phyloP scores from a whole-genome alignment of 1,140 invertebrate species.

The Tetramorium alpestre region DNA sequence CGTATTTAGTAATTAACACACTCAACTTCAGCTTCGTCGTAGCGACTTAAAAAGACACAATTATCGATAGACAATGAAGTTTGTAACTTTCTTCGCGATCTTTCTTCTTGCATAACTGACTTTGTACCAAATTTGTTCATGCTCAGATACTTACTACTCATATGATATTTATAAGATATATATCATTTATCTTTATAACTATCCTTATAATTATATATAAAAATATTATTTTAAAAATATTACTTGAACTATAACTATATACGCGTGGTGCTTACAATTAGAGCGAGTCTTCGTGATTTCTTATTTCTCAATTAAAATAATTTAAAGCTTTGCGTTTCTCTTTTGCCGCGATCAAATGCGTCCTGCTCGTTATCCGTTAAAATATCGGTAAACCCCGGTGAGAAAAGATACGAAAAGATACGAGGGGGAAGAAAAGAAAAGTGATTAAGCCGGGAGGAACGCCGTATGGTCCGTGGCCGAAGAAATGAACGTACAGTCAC shows the following conservation, averaged over 20 bases:
- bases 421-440: slow-evolving; percentile 40
- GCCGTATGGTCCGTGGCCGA: slow-evolving; percentile 77
- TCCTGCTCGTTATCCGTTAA: neutral
- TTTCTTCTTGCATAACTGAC: slow-evolving; percentile 12
- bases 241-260: neutral
- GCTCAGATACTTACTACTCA: neutral
- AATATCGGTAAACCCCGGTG: slow-evolving; percentile 7
- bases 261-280: neutral
- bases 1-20: slow-evolving; percentile 55
- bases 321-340: neutral
- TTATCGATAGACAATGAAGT: slow-evolving; percentile 7
- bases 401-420: neutral
- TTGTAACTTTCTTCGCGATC: slow-evolving; percentile 9
- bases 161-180: too few species aligned
- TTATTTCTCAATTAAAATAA: neutral
- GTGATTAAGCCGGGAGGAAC: slow-evolving; percentile 66
- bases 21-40: slow-evolving; percentile 18
- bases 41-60: slow-evolving; percentile 58
- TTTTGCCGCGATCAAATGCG: neutral
- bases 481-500: slow-evolving; percentile 82
- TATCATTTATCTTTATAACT: too few species aligned
- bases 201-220: neutral
- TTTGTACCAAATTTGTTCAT: neutral
- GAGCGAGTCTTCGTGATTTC: neutral
- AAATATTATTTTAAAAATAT: neutral